Evolutionary conservation across 2,888 invertebrate species (phyloP), one percentile per base, ranked within the genome.

Genomic region (Actias luna): DNA sequence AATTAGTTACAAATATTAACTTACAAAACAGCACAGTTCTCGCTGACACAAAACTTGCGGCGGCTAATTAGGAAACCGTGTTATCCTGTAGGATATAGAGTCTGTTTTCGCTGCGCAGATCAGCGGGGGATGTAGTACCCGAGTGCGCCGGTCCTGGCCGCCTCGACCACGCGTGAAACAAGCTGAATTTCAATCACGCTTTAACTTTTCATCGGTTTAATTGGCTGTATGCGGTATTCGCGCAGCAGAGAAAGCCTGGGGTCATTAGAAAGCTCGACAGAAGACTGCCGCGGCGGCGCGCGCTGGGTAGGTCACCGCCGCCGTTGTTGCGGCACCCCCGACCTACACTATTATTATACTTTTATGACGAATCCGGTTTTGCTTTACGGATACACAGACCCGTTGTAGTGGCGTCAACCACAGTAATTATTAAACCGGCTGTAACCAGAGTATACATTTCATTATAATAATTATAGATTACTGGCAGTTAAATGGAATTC

Each of bases 351-450:
- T 90, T 91, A 91, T 91, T 92, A 91, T 89, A 91, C 88, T 92
- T 92, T 92, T 92, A 92, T 92, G 92, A 92, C 89, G 89, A 89
- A 90, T 92, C 88, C 85, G 88, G 87, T 91, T 89, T 90, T 86
- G 85, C 85, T 85, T 83, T 82, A 78, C 78, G 78, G 83, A 80
- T 82, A 80, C 79, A 77, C 78, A 78, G 29, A 78, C 82, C 83
- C 85, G 84, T 84, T 85, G 82, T 78, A 77, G 73, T 78, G 80
- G 80, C 74, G 75, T 79, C 76, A 79, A 79, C 79, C 76, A 75
- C 22, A 22, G 42, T 5, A 46, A 18, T 46, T 46, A 46, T 46
- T 46, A 46, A 46, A 22, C 10, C 29, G 18, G 59, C 39, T 58
- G n/a, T 31, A 14, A 46, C 8, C 12, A 22, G 0, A 25, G 8